Evolutionary conservation across 2,113 vertebrate species (phyloP).

Genomic region (Epinephelus lanceolatus): DNA sequence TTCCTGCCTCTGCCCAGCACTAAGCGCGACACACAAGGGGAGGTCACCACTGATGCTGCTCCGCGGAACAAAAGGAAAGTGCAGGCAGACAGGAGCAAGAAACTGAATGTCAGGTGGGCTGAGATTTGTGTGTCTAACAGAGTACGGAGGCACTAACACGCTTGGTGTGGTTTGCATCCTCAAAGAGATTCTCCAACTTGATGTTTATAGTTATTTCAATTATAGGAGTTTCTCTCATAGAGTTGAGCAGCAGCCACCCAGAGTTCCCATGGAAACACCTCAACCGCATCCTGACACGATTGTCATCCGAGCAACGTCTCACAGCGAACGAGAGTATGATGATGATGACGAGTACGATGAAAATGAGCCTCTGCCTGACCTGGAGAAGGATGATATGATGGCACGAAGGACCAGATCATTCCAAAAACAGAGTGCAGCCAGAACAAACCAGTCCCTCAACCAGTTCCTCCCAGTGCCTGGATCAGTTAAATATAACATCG

Average conservation of each 20-base stretch:
- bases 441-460: constrained; percentile 47
- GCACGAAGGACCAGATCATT: constrained; percentile 81
- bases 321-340: not conserved
- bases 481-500: constrained; percentile 64
- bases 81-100: constrained; percentile 51
- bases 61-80: constrained; percentile 51
- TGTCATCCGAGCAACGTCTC: constrained; percentile 17
- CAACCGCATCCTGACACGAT: constrained; percentile 28
- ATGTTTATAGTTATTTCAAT: constrained; percentile 50
- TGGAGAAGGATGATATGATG: constrained; percentile 88
- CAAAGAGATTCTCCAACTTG: constrained; percentile 12
- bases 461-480: constrained; percentile 81
- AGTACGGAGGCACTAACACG: constrained; percentile 54
- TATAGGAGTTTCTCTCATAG: constrained; percentile 68
- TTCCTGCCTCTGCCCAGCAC: constrained; percentile 80
- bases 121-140: constrained; percentile 46
- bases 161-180: constrained; percentile 48
- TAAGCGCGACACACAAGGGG: constrained; percentile 51
- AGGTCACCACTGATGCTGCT: constrained; percentile 54
- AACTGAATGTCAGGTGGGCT: constrained; percentile 71
- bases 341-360: constrained; percentile 67
- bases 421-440: constrained; percentile 62
- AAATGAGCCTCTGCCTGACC: constrained; percentile 73
- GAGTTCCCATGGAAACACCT: constrained; percentile 51
- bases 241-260: constrained; percentile 64